Evolutionary conservation across 1,140 invertebrate species (phyloP).

Genomic region (Scylla paramamosain): DNA sequence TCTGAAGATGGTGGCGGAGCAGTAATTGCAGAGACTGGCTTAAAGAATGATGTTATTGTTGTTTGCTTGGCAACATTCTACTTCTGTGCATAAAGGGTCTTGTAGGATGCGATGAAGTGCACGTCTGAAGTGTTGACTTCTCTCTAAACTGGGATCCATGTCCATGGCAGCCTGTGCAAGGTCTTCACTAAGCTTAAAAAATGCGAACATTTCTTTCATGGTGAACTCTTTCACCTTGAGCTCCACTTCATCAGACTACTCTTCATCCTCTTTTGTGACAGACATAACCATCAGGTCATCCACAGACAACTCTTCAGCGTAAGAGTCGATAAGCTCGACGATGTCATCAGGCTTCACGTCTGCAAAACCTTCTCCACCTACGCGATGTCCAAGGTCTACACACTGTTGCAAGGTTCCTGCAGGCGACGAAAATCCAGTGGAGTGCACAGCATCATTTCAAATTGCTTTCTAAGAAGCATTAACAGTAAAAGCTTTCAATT

Average conservation of each 20-base stretch:
- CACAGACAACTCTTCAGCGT: neutral
- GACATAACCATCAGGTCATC: neutral
- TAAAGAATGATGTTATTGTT: no score
- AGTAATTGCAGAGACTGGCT: no score
- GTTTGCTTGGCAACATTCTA: no score
- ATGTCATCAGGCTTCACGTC: no score
- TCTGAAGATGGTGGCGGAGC: no score
- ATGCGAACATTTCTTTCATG: neutral
- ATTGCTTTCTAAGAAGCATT: neutral
- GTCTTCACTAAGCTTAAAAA: neutral
- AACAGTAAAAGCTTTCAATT: neutral
- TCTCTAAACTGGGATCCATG: no score
- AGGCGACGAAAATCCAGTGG: neutral
- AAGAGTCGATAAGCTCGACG: neutral
- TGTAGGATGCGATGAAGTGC: neutral
- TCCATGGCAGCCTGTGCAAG: slow-evolving; percentile 18
- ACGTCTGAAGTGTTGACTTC: neutral
- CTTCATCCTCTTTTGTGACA: neutral
- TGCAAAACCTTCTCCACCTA: neutral
- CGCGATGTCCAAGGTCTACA: neutral
- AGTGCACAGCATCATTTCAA: no score
- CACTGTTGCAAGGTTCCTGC: neutral
- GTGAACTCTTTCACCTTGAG: neutral
- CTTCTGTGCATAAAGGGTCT: neutral
- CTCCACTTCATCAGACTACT: neutral